A percentile compares a stretch with the other conserved stretches of the same genome.
These are phyloP conservation scores for Gymnocheta viridis DNA, from an alignment of 2,888 invertebrate species.

Conservation along the genomic window DNA sequence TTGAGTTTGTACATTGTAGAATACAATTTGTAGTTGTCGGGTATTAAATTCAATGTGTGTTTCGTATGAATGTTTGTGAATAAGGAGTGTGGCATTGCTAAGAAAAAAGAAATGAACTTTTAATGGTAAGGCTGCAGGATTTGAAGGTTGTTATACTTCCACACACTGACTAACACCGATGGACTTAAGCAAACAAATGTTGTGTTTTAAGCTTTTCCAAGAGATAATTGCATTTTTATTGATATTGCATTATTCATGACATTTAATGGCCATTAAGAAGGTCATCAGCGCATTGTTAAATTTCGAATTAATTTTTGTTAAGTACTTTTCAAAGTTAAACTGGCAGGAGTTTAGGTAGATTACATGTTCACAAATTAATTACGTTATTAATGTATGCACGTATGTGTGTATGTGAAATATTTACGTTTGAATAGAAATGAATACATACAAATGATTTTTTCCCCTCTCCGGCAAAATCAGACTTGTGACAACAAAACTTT, in stretches of 20 bases:
- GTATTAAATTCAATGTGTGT: conserved; percentile 3
- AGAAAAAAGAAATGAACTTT: conserved; percentile 22
- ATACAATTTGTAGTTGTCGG: too few relatives aligned
- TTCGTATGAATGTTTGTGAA: neutral
- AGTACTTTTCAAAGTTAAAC: neutral
- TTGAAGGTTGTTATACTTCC: conserved; percentile 34
- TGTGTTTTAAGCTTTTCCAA: neutral
- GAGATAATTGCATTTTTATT: conserved; percentile 59
- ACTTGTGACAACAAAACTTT: too few relatives aligned
- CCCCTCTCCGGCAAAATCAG: too few relatives aligned
- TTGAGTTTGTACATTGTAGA: neutral
- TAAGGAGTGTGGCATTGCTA: conserved; percentile 32
- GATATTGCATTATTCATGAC: conserved; percentile 51
- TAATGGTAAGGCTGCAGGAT: conserved; percentile 53
- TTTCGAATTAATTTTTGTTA: neutral
- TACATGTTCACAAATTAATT: neutral
- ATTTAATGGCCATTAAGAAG: conserved; percentile 42
- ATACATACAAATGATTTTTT: too few relatives aligned
- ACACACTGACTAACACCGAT: neutral
- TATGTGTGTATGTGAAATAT: too few relatives aligned
- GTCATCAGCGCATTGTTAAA: conserved; percentile 22
- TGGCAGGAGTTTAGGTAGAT: neutral
- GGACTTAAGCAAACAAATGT: neutral
- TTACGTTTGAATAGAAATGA: too few relatives aligned
- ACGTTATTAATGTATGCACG: neutral